Evolutionary conservation across 2,888 invertebrate species (phyloP).

Genomic region (Unio delphinus): DNA sequence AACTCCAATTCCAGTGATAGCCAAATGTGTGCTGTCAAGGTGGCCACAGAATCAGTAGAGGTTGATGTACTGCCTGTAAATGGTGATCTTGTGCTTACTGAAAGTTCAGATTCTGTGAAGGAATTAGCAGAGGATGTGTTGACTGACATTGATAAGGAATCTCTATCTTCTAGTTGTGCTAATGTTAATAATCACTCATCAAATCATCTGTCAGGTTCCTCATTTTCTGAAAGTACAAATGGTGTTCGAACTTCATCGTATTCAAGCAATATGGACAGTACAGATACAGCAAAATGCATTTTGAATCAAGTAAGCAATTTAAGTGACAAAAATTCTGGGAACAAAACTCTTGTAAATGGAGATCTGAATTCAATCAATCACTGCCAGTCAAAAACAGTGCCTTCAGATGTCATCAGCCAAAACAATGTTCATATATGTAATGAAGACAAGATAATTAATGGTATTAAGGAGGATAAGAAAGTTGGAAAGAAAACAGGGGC

Average conservation of each 20-base stretch:
- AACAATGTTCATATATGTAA: conserved; percentile 2
- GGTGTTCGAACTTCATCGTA: no score
- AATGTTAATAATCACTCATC: no score
- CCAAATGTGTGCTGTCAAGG: not conserved
- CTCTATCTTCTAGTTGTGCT: not conserved
- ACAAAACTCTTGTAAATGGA: conserved; percentile 34
- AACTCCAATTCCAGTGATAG: no score
- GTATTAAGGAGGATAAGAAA: conserved; percentile 23
- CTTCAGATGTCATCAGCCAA: no score
- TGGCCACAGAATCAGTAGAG: conserved; percentile 3
- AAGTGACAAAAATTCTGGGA: conserved; percentile 6
- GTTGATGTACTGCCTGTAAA: no score
- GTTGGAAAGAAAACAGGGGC: conserved; percentile 16
- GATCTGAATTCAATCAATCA: conserved; percentile 21
- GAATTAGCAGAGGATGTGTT: conserved; percentile 1
- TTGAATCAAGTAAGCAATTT: not conserved
- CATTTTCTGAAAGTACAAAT: not conserved
- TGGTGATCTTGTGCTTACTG: no score
- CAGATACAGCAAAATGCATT: conserved; percentile 1
- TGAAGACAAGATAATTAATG: conserved; percentile 33
- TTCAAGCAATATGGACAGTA: no score
- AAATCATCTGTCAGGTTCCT: conserved; percentile 1
- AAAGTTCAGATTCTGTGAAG: no score
- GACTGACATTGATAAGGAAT: conserved; percentile 1
- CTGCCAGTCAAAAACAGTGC: no score